Base-by-base conservation (phyloP, 2,888 invertebrate species). In the Caenorhabditis japonica region DNA sequence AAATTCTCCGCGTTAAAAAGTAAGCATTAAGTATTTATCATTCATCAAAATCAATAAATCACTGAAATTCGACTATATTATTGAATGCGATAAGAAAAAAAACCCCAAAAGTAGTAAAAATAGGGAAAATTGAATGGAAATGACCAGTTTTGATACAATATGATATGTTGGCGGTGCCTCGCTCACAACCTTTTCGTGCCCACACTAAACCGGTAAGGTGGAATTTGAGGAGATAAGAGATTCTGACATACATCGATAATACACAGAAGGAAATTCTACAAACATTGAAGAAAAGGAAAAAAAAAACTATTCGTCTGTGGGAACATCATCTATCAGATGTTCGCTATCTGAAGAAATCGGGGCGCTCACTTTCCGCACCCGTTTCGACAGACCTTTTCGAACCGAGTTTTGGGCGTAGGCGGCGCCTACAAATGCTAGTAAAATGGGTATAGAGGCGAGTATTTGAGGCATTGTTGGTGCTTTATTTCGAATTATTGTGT, bases 381-480 rank as follows among this genome's bases (percentile, higher is more conserved):
- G 59, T 25, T 43, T 47, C 41, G 49, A 41, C 19, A 55, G 12
- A n/a, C 55, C 47, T 49, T 56, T 64, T 30, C 52, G 46, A 27
- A 59, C 41, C 0, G 56, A 25, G 13, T 43, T 61, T 59, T 74
- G 74, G 2, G 69, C 52, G 25, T 92, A 87, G 44, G 92, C 91
- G 55, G 92, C 91, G 60, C 91, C 91, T 78, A 94, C 89, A 88
- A 94, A 92, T 44, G 93, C 92, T 53, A 93, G 77, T 83, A 94
- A 90, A 89, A 94, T 92, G 38, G 94, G 94, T 73, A 93, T 88
- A 4, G 92, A 91, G 30, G 94, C 94, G 46, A 93, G 88, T 87
- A 93, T 93, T 88, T 94, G 93, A 83, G 92, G 89, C 83, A 88
- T 84, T 8, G 88, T 86, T 75, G 90, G 90, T n/a, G 84, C 75